Base-by-base conservation (phyloP, 2,888 invertebrate genomes). In the Poecilobothrus nobilitatus region DNA sequence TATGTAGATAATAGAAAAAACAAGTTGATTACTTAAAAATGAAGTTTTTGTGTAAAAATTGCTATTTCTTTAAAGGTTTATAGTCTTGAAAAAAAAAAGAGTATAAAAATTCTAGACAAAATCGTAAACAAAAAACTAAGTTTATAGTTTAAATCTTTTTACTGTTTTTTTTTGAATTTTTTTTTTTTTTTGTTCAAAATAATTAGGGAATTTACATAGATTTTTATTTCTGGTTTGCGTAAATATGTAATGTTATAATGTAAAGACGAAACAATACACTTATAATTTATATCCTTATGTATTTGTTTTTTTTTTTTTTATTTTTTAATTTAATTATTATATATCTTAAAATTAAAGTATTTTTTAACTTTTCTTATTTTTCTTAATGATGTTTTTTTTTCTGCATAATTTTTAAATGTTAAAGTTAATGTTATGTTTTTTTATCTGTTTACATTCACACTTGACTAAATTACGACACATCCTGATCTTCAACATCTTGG, bases 401-500 rank as follows among this genome's bases (percentile, higher is more conserved):
- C 53, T 53, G 53, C 53, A 53, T 53, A 53, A 53, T 68, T 70
- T 71, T 66, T 68, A 61, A 61, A 65, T 70, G 68, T 66, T 67
- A 63, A 44, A 63, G 41, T 68, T 41, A 44, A 53, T 65, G 63
- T 64, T 70, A 68, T 66, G 67, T 70, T 69, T 71, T 65, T 71
- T 72, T 71, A 67, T 82, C 82, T 84, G 80, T 79, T 82, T 81
- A 71, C 74, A 75, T 72, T 73, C 78, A 79, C 78, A 77, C 78
- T 77, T 80, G 81, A 78, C 79, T 81, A 81, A 85, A 89, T 94
- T 94, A 94, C 91, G 94, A 94, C 85, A 94, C 94, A 85, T 95
- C 95, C 85, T 95, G 94, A 84, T 94, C 94, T 83, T 95, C 95
- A 80, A 90, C 92, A 84, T 95, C 95, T 84, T 94, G 93, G 82